Evolutionary conservation across 2,797 vertebrate species (phyloP).

Genomic region (Sebastes alutus): DNA sequence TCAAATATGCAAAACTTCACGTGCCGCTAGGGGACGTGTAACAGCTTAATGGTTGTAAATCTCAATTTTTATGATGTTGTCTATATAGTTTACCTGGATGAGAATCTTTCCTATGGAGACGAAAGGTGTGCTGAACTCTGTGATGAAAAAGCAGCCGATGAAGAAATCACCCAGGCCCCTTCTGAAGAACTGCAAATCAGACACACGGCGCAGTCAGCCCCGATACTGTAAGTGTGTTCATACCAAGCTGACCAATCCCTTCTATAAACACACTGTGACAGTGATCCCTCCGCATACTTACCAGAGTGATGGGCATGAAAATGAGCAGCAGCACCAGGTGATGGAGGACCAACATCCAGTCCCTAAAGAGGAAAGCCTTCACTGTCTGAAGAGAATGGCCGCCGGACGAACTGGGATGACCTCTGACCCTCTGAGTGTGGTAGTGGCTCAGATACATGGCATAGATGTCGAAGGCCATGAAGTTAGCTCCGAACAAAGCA

Average conservation of each 20-base stretch:
- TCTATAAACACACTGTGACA: conserved; percentile 33
- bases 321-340: conserved; percentile 85
- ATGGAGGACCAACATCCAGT: conserved; percentile 88
- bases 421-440: conserved; percentile 75
- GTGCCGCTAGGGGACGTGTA: background rate
- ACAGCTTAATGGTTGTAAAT: background rate
- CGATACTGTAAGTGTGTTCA: background rate
- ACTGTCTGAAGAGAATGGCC: conserved; percentile 73
- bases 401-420: background rate
- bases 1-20: background rate
- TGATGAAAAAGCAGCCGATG: conserved; percentile 87
- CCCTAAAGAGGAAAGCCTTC: conserved; percentile 82
- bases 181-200: conserved; percentile 82
- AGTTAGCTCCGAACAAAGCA: conserved; percentile 84
- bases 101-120: conserved; percentile 88
- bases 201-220: background rate
- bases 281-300: conserved; percentile 53
- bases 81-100: conserved; percentile 83
- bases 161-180: conserved; percentile 91
- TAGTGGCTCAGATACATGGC: conserved; percentile 92
- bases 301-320: conserved; percentile 87
- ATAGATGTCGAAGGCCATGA: conserved; percentile 87
- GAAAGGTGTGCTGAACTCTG: conserved; percentile 91
- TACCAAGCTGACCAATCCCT: background rate
- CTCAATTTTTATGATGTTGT: background rate